Percentiles rank a stretch among this genome's conserved stretches.
phyloP scores from a whole-genome alignment of 1,140 invertebrate species.

The silkworm (Bombyx mori) region DNA sequence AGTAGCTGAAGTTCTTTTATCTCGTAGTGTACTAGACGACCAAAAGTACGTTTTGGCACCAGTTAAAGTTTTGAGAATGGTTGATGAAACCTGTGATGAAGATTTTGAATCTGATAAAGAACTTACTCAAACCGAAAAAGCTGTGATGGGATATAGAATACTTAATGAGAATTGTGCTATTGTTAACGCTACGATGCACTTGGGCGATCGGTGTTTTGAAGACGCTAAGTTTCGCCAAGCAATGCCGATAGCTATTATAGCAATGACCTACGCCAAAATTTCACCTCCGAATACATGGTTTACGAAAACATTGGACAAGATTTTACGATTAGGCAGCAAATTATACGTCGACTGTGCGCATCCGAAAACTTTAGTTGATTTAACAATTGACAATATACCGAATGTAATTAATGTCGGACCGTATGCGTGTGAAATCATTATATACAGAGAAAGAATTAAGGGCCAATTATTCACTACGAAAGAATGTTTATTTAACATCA shows the following conservation, averaged over 20 bases:
- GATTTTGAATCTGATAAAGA: slow-evolving; percentile 64
- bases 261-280: slow-evolving; percentile 71
- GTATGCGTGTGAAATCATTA: slow-evolving; percentile 69
- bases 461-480: slow-evolving; percentile 65
- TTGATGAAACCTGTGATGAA: slow-evolving; percentile 54
- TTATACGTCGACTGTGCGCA: slow-evolving; percentile 59
- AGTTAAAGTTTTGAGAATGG: slow-evolving; percentile 62
- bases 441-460: slow-evolving; percentile 64
- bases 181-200: slow-evolving; percentile 69
- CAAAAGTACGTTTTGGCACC: slow-evolving; percentile 67
- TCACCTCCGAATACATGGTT: slow-evolving; percentile 71
- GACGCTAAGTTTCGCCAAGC: slow-evolving; percentile 69
- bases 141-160: slow-evolving; percentile 67
- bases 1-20: slow-evolving; percentile 64
- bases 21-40: slow-evolving; percentile 63
- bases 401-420: slow-evolving; percentile 70
- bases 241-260: slow-evolving; percentile 60
- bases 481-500: slow-evolving; percentile 61
- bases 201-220: slow-evolving; percentile 70
- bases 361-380: slow-evolving; percentile 55
- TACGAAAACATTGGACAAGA: slow-evolving; percentile 70
- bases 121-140: slow-evolving; percentile 54
- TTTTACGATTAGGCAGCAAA: slow-evolving; percentile 69
- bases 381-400: slow-evolving; percentile 68
- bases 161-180: slow-evolving; percentile 69